Evolutionary conservation across 1,140 invertebrate species (phyloP), one percentile per base, ranked within the genome.

Genomic region (Hyles vespertilio): DNA sequence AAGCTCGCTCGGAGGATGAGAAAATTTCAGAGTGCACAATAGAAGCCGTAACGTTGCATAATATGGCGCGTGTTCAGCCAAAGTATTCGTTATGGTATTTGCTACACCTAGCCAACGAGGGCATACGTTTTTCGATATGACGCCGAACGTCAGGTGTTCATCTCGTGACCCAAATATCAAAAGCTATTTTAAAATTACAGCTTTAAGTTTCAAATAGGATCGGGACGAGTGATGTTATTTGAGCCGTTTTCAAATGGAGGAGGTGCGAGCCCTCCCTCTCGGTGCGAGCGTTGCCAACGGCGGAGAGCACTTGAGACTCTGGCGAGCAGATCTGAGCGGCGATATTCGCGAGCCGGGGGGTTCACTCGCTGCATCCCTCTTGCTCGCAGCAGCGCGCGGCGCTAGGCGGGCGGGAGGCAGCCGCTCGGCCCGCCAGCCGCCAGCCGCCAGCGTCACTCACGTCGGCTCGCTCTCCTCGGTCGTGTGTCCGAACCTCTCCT

Each of bases 21-120:
- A 75, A 81, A 84, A 75, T 81, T 82, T 82, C 72, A 74, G 69
- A 82, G 70, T 81, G 76, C 75, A 82, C 77, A 81, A 83, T 84
- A 83, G 77, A 81, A 78, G 74, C 69, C 65, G 76, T 81, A 84
- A 78, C 72, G 76, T 88, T 85, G 84, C 82, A 87, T 88, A 88
- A 85, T 85, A 85, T 81, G 78, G 71, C 78, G 84, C 78, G 82
- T 79, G 79, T 83, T 85, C 82, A 79, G 78, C 81, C 79, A 85
- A 88, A 88, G 80, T 88, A 87, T 87, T 87, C 84, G 84, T 87
- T 85, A 84, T 84, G 82, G 85, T 85, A 88, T 88, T 86, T 86
- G 83, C 81, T 84, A 83, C 83, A 88, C 82, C 81, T 86, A 86
- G 82, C 83, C 78, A 88, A 85, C 81, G 72, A 77, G 74, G 79